These are phyloP conservation scores for Synergus japonicus DNA, from an alignment of 2,888 invertebrate species.

Conservation along the genomic window DNA sequence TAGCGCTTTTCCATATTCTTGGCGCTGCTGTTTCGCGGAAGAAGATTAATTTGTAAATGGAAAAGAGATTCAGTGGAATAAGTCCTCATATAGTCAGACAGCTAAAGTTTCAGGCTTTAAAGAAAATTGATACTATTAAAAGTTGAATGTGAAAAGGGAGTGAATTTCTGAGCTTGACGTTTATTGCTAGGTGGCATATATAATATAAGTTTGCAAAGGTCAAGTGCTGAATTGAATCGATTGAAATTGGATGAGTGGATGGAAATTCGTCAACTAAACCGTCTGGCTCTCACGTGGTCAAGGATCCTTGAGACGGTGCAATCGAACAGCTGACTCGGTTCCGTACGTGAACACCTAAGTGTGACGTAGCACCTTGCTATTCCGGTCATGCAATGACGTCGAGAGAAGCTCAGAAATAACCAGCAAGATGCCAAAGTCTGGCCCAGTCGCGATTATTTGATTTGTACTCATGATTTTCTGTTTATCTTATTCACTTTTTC, in stretches of 20 bases:
- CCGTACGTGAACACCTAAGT: slow-evolving; percentile 35
- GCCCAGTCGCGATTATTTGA: slow-evolving; percentile 14
- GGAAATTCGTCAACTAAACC: slow-evolving; percentile 23
- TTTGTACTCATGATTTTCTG: background rate
- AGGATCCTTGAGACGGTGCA: slow-evolving; percentile 39
- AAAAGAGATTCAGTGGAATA: background rate
- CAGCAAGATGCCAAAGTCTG: slow-evolving; percentile 26
- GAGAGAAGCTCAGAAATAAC: slow-evolving; percentile 35
- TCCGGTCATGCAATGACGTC: slow-evolving; percentile 36
- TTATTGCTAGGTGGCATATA: background rate
- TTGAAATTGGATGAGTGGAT: slow-evolving; percentile 3
- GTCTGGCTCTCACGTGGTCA: slow-evolving; percentile 20
- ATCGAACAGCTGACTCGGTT: slow-evolving; percentile 35
- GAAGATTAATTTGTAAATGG: slow-evolving; percentile 1
- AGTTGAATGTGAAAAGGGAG: background rate
- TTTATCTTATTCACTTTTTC: background rate
- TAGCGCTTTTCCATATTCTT: background rate
- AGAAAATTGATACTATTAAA: background rate
- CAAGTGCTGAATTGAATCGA: slow-evolving; percentile 1
- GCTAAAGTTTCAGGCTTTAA: background rate
- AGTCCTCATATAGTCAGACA: background rate
- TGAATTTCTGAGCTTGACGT: background rate
- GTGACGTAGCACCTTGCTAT: slow-evolving; percentile 39
- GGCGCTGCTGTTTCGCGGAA: background rate
- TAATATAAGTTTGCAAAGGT: background rate